A percentile compares a stretch with the other conserved stretches of the same genome.
Evolutionary conservation across 2,888 invertebrate genomes (phyloP).

Genomic region (Cataglyphis cursor): DNA sequence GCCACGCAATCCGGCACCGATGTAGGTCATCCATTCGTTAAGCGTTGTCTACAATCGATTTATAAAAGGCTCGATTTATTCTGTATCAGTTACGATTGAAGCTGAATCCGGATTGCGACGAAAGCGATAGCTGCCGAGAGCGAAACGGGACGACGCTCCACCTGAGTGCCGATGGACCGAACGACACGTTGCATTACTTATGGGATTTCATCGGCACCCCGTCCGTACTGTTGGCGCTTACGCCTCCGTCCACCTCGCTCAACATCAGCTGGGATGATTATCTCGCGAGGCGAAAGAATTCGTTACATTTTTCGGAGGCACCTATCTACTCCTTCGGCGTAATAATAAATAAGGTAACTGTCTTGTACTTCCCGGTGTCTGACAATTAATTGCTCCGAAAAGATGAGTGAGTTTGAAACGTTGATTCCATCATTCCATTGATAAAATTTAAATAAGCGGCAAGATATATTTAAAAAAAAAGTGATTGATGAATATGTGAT

Average conservation of each 20-base stretch:
- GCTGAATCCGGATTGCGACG: constrained; percentile 84
- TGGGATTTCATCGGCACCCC: constrained; percentile 90
- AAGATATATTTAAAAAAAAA: background rate
- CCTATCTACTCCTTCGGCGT: constrained; percentile 89
- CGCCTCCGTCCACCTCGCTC: constrained; percentile 87
- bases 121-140: constrained; percentile 78
- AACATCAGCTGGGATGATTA: constrained; percentile 87
- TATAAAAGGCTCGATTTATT: constrained; percentile 21
- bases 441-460: background rate
- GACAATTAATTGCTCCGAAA: background rate
- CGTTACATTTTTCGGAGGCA: constrained; percentile 86
- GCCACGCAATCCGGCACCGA: constrained; percentile 32
- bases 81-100: constrained; percentile 78
- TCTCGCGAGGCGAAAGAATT: constrained; percentile 76
- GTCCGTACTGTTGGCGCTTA: constrained; percentile 88
- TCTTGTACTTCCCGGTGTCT: background rate
- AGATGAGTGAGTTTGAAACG: background rate
- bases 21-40: constrained; percentile 52
- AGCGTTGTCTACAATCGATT: constrained; percentile 41
- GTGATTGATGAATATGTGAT: background rate
- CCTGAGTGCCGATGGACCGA: constrained; percentile 88
- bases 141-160: constrained; percentile 87
- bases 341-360: constrained; percentile 88
- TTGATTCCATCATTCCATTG: background rate
- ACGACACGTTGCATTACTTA: constrained; percentile 90